Base-by-base conservation (phyloP, 2,113 vertebrate species). In the Noturus placidus region DNA sequence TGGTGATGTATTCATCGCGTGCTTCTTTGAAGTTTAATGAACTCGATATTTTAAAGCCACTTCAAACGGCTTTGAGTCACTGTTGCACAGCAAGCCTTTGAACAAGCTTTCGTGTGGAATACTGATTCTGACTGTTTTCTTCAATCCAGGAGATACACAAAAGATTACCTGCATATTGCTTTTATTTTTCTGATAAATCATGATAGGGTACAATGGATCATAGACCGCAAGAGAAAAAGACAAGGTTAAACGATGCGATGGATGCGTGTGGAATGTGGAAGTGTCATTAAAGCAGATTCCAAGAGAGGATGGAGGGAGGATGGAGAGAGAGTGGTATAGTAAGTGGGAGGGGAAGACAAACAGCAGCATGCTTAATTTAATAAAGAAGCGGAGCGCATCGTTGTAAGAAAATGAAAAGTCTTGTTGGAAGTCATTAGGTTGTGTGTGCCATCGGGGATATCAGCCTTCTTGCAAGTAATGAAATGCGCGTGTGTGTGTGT, bases 21-120 rank as follows among this genome's bases (percentile, higher is more conserved):
- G 13, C 38, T 84, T 76, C 88, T 91, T 89, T 91, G 84, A 89
- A 85, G 88, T 91, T 85, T 89, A 88, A 90, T 78, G 56, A 87
- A 88, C 82, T 83, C 69, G 35, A 89, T 69, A 72, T 88, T 84
- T 86, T 91, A 85, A 89, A 85, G 50, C 83, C 80, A 87, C 85
- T 89, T 91, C 70, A 91, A 87, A 88, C 77, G 63, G 30, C 70
- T n/a, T n/a, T 7, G 77, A 76, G 83, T 59, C 67, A 38, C 76
- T 85, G 65, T 86, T 25, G 77, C 72, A 83, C 63, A 83, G 2
- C 35, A 59, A 27, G 52, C 56, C 78, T 86, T 82, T 65, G 67
- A 89, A 84, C 63, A 87, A 42, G 30, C 54, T 84, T 87, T 85
- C 46, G n/a, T 52, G 76, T 56, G 42, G 80, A 88, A 82, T 83